Evolutionary conservation across 2,888 invertebrate genomes (phyloP), one percentile per base, ranked within the genome.

Genomic region (Dioctria rufipes): DNA sequence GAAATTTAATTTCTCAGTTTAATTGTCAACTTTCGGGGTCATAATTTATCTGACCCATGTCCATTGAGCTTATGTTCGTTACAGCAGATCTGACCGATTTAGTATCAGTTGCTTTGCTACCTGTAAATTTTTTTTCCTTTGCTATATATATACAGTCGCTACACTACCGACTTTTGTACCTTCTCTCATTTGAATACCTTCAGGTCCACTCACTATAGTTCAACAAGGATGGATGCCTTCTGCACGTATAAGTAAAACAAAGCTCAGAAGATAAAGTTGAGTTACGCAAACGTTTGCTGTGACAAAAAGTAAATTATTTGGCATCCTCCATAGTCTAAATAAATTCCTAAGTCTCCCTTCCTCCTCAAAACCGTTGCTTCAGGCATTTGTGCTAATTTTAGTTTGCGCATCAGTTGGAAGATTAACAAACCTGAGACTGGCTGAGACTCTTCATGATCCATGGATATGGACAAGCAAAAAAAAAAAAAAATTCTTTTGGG

Each of bases 1-100:
- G 13, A 67, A 67, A 79, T 77, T 77, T 77, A 77, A 77, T 77
- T 77, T 67, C 65, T 66, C 39, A 67, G 78, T 78, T 78, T 78
- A 78, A 78, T 78, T 78, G 78, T 78, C 78, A 78, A 78, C 58
- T 66, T 78, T 78, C 58, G 37, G 66, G 40, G 39, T 43, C 61
- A 78, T 78, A 78, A 78, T 78, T 78, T 78, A 78, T 65, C 11
- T 63, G 69, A 11, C 54, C 8, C 54, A 54, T n/a, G 54, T 11
- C 11, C 54, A 11, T n/a, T 54, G 6, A n/a, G n/a, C 54, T 51
- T 51, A 39, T 69, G 69, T 69, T 51, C 49, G 69, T 51, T 8
- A 39, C 25, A 51, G 51, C 51, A 39, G 69, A 54, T 0, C n/a
- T 69, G 51, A 69, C 37, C 51, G 69, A 69, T 51, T 51, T n/a